These are phyloP conservation scores for Calameuta pallipes DNA, from an alignment of 2,888 invertebrate species.

Conservation along the genomic window DNA sequence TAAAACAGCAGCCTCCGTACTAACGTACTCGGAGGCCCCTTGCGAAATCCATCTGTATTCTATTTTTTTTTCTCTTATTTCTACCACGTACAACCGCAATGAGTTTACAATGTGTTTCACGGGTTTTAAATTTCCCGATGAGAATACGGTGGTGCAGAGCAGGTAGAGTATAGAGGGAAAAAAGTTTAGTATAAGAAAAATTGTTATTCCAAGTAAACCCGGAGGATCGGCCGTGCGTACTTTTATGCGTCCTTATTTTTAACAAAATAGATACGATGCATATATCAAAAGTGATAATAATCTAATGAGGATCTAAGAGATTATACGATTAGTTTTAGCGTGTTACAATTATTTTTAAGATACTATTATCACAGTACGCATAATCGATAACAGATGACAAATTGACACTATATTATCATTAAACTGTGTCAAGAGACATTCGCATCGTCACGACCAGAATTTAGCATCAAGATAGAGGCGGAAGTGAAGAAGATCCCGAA, in stretches of 20 bases:
- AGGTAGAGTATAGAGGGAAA: too few species aligned
- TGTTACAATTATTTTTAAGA: not conserved
- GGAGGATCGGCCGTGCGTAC: too few species aligned
- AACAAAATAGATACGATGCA: not conserved
- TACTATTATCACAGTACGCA: too few species aligned
- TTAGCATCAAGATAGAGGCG: too few species aligned
- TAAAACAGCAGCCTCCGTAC: not conserved
- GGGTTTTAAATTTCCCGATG: not conserved
- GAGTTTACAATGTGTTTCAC: not conserved
- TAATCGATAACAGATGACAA: too few species aligned
- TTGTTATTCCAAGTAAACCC: too few species aligned
- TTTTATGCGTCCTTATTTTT: not conserved
- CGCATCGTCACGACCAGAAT: too few species aligned
- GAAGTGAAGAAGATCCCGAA: too few species aligned
- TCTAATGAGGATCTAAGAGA: not conserved
- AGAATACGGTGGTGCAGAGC: too few species aligned
- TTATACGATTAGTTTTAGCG: not conserved
- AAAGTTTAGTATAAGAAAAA: too few species aligned
- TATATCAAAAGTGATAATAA: not conserved
- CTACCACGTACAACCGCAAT: not conserved
- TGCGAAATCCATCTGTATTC: conserved; percentile 27
- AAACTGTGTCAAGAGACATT: too few species aligned
- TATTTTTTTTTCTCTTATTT: conserved; percentile 15
- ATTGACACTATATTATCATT: too few species aligned
- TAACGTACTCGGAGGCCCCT: not conserved